phyloP scores from a whole-genome alignment of 2,888 invertebrate genomes.

The Drosophila tanythrix region DNA sequence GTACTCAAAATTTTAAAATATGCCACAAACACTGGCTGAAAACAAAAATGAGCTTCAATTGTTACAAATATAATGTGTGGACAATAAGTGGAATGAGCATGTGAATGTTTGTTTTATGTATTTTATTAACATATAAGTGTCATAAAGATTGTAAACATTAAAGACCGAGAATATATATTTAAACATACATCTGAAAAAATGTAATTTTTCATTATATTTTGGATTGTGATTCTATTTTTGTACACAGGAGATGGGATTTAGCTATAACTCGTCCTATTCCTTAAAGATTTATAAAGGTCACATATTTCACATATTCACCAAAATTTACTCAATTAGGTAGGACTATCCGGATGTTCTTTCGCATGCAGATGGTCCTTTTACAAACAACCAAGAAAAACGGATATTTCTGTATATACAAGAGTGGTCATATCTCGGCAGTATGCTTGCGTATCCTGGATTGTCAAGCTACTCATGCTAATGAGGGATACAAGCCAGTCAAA shows the following conservation, averaged over 20 bases:
- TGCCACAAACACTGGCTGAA: slow-evolving; percentile 24
- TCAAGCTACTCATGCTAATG: not conserved
- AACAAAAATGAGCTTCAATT: slow-evolving; percentile 65
- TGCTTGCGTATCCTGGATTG: too few relatives aligned
- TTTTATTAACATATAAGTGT: slow-evolving; percentile 55
- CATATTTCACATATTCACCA: not conserved
- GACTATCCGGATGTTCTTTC: not conserved
- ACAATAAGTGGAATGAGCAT: slow-evolving; percentile 67
- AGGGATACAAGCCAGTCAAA: not conserved
- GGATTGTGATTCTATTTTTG: not conserved
- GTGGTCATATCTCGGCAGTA: not conserved
- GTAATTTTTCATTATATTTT: not conserved
- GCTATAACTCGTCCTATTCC: not conserved
- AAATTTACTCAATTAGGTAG: not conserved
- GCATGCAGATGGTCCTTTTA: not conserved
- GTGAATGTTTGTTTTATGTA: slow-evolving; percentile 53
- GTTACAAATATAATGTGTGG: slow-evolving; percentile 52
- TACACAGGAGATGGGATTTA: too few relatives aligned
- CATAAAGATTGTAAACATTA: slow-evolving; percentile 60
- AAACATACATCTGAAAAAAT: slow-evolving; percentile 36
- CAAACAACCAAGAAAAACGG: not conserved
- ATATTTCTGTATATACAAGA: not conserved
- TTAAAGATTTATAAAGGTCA: not conserved
- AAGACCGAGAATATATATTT: slow-evolving; percentile 68
- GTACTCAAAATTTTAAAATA: slow-evolving; percentile 37